Base-by-base conservation (phyloP, 2,888 invertebrate species). In the Augochlorella aurata region DNA sequence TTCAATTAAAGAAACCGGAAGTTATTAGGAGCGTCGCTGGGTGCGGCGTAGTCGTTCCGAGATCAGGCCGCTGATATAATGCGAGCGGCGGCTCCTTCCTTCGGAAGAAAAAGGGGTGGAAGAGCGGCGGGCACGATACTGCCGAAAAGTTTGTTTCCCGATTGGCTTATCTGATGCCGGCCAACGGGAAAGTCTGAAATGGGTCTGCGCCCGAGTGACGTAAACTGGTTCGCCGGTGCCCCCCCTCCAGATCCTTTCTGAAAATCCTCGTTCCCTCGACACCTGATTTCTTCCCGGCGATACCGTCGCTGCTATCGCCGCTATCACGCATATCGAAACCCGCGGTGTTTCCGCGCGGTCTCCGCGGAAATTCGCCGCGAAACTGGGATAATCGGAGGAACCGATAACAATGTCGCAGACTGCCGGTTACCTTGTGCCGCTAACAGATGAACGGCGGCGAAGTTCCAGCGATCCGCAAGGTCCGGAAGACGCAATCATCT, bases 131-230 rank as follows among this genome's bases (percentile, higher is more conserved):
- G 72, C 79, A 81, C 85, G 83, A 85, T 85, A 87, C 84, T 85
- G 82, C 81, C 81, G 87, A 88, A 89, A 90, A 91, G 85, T 90
- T 90, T 89, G 89, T 90, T 90, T 88, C 88, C 78, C 87, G 82
- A 76, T 82, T 85, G 85, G 89, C 87, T 90, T 90, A 90, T 90
- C 90, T 86, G 87, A 90, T 86, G 82, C 75, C 77, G 89, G 83
- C 82, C 86, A 87, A 85, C 84, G 80, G 74, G 81, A 77, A 86
- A 89, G 78, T 86, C 89, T 86, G 84, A 86, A 86, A 88, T 87
- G 86, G 82, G 75, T 86, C 81, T 76, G 84, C 79, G 61, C 50
- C 69, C 63, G 80, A 80, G 83, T 81, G 89, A 89, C 88, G 85
- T 85, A 84, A 84, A 86, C 85, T 84, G 83, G 83, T 86, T 38